Percentiles rank a stretch among this genome's conserved stretches.
phyloP scores from a whole-genome alignment of 2,888 invertebrate genomes.

The Cephus runcator region DNA sequence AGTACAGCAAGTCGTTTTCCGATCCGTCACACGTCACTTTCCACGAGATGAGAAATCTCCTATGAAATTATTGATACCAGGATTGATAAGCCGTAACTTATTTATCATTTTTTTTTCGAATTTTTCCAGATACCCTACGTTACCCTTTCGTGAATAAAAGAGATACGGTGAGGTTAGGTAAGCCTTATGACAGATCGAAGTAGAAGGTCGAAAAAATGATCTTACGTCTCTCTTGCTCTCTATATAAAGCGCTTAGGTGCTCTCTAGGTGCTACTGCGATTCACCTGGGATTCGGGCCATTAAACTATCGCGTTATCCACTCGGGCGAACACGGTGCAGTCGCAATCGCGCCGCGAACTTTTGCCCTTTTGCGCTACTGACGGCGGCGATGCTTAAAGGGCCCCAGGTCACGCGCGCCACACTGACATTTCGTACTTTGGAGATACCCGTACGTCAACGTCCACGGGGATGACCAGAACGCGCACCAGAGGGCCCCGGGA shows the following conservation, averaged over 20 bases:
- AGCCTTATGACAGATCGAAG: neutral
- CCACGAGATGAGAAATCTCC: neutral
- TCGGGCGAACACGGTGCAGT: neutral
- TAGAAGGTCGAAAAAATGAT: neutral
- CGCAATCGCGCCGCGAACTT: neutral
- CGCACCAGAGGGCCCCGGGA: constrained; percentile 1
- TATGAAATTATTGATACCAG: neutral
- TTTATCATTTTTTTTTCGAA: neutral
- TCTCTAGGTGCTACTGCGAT: neutral
- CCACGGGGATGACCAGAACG: neutral
- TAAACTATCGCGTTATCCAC: neutral
- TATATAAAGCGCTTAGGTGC: neutral
- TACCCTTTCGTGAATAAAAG: neutral
- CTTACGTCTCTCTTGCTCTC: neutral
- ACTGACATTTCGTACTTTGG: neutral
- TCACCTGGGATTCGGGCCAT: neutral
- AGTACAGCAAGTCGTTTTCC: neutral
- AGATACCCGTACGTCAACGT: neutral
- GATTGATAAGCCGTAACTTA: neutral
- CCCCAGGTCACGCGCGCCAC: neutral
- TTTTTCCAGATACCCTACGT: neutral
- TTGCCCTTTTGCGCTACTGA: neutral
- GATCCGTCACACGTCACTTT: neutral
- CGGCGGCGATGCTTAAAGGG: neutral
- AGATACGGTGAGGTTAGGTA: neutral